A percentile compares a stretch with the other conserved stretches of the same genome.
Conservation (phyloP, 1,140 invertebrate species). For the Drosophila pruinosa region DNA sequence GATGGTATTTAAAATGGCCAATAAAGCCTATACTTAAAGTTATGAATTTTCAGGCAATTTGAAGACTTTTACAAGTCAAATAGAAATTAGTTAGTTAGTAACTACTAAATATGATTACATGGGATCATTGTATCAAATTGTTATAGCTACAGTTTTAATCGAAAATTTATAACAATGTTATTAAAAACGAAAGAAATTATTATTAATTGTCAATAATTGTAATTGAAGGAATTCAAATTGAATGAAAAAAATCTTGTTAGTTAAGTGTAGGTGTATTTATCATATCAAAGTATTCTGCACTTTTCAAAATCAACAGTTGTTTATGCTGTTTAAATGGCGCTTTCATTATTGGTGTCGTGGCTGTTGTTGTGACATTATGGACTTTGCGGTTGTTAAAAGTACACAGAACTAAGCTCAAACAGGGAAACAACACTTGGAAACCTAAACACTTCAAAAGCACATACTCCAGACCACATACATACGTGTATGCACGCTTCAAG, state of each 20-base stretch:
- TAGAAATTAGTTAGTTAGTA: too few species aligned
- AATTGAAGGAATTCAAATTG: too few species aligned
- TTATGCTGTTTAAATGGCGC: neutral
- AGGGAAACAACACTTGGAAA: conserved; percentile 13
- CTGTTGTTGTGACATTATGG: conserved; percentile 14
- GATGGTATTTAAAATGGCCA: conserved; percentile 10
- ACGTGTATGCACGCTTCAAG: conserved; percentile 17
- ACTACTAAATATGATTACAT: too few species aligned
- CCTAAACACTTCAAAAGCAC: neutral
- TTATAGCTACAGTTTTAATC: too few species aligned
- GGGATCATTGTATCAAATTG: too few species aligned
- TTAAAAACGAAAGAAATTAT: too few species aligned
- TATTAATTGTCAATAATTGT: too few species aligned
- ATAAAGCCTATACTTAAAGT: conserved; percentile 24
- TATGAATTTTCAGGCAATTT: conserved; percentile 7
- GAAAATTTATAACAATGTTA: too few species aligned
- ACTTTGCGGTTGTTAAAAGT: conserved; percentile 12
- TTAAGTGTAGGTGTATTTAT: too few species aligned
- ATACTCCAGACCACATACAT: neutral
- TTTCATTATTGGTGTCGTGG: neutral
- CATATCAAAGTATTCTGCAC: conserved; percentile 23
- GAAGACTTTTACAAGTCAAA: too few species aligned
- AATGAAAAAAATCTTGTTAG: too few species aligned
- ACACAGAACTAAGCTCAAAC: conserved; percentile 30
- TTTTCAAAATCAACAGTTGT: conserved; percentile 30